Conservation (phyloP, 1,140 invertebrate species). For the Eueides isabella region DNA sequence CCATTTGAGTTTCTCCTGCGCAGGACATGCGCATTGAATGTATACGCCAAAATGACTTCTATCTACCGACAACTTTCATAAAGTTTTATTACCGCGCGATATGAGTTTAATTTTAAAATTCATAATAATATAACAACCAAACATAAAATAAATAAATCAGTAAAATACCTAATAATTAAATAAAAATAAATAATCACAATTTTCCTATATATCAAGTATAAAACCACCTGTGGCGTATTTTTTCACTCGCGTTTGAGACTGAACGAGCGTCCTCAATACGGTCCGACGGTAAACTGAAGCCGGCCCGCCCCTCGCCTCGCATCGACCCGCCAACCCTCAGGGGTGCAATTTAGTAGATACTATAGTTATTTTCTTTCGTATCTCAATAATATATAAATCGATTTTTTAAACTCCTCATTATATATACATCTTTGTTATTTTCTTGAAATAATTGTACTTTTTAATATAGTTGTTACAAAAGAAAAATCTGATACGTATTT, state of each 20-base stretch:
- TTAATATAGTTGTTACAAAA: background rate
- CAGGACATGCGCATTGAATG: conserved; percentile 62
- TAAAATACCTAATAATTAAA: background rate
- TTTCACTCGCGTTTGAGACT: conserved; percentile 27
- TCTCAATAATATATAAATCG: conserved; percentile 8
- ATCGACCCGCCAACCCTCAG: conserved; percentile 37
- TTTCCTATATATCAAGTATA: conserved; percentile 46
- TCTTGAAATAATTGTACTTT: background rate
- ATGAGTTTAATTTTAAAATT: conserved; percentile 8
- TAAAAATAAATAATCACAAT: conserved; percentile 14
- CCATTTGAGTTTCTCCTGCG: conserved; percentile 59
- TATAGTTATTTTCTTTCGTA: conserved; percentile 5
- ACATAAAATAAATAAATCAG: background rate
- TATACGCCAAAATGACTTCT: conserved; percentile 50
- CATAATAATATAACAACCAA: background rate
- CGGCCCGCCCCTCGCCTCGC: conserved; percentile 33
- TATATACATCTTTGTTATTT: background rate
- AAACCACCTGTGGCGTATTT: conserved; percentile 62
- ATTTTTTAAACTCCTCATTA: background rate
- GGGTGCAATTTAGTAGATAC: conserved; percentile 15
- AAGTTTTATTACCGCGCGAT: conserved; percentile 22
- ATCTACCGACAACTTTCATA: conserved; percentile 33
- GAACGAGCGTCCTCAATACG: conserved; percentile 38
- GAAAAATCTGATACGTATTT: background rate
- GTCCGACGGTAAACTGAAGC: conserved; percentile 43